A percentile compares a stretch with the other conserved stretches of the same genome.
These are phyloP conservation scores for Acrocephalus kingi DNA, from an alignment of 2,113 vertebrate genomes.

Conservation along the genomic window DNA sequence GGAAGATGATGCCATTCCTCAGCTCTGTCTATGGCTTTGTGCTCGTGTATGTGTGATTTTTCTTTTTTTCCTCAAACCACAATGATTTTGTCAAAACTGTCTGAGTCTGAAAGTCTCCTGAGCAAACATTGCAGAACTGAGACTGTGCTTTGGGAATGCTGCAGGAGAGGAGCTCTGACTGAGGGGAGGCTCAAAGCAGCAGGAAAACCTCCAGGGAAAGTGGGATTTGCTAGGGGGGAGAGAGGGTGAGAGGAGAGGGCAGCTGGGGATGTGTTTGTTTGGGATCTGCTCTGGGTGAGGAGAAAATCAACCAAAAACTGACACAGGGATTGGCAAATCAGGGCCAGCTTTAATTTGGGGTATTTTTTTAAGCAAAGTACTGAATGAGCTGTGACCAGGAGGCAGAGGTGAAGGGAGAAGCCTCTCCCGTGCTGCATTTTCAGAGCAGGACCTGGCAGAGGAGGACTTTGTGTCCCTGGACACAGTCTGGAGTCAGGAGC, in stretches of 20 bases:
- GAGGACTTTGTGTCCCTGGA: background rate
- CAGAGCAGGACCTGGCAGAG: background rate
- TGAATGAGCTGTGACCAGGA: background rate
- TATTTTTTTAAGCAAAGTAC: background rate
- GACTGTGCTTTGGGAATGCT: constrained; percentile 5
- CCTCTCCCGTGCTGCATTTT: background rate
- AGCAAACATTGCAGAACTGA: constrained; percentile 51
- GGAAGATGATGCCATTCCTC: background rate
- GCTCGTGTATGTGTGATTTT: background rate
- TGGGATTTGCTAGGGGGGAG: background rate
- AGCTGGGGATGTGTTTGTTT: background rate
- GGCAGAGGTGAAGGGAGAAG: background rate
- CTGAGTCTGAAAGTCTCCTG: background rate
- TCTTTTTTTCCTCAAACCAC: background rate
- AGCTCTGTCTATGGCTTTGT: background rate
- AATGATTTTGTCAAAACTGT: background rate
- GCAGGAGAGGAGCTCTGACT: constrained; percentile 6
- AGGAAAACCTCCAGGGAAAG: constrained; percentile 2
- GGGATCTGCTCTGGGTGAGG: background rate
- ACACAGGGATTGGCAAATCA: background rate
- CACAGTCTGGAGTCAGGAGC: background rate
- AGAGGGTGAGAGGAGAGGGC: background rate
- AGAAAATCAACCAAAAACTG: background rate
- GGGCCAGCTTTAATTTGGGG: background rate
- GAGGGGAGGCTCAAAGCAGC: constrained; percentile 31